phyloP scores from a whole-genome alignment of 2,797 vertebrate genomes.

The Enteromius radiatus region DNA sequence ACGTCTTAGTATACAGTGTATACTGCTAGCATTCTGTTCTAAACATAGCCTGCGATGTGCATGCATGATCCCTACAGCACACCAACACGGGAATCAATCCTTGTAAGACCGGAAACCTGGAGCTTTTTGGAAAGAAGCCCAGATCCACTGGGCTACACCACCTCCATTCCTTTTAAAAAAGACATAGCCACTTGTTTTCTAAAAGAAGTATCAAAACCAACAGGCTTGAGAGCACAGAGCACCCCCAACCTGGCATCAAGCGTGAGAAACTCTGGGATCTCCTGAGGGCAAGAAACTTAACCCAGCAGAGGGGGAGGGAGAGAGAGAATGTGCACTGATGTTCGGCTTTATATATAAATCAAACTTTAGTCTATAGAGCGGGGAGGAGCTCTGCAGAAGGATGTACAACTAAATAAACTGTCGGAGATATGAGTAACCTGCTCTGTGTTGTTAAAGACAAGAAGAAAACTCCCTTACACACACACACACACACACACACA shows the following conservation, averaged over 20 bases:
- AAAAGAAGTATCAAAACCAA: constrained; percentile 32
- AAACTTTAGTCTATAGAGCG: constrained; percentile 23
- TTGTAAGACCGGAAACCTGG: not conserved
- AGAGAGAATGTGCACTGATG: constrained; percentile 27
- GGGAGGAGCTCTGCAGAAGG: not conserved
- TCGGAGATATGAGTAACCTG: constrained; percentile 23
- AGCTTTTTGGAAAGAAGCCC: constrained; percentile 21
- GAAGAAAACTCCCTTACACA: constrained; percentile 10
- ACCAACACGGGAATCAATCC: not conserved
- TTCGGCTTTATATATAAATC: constrained; percentile 43
- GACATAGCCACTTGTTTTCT: constrained; percentile 14
- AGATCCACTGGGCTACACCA: not conserved
- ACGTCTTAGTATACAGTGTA: not conserved
- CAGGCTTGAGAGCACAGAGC: constrained; percentile 26
- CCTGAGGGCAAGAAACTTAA: constrained; percentile 47
- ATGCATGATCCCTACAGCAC: not conserved
- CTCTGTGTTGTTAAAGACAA: constrained; percentile 22
- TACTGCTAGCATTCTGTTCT: not conserved
- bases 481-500: constrained; percentile 34
- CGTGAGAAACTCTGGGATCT: constrained; percentile 51
- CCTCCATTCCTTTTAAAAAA: constrained; percentile 22
- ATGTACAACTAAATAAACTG: constrained; percentile 18
- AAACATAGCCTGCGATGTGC: not conserved
- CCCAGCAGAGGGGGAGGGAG: constrained; percentile 28
- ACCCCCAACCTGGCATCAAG: constrained; percentile 51